phyloP scores from a whole-genome alignment of 2,113 vertebrate species.

The Junco hyemalis region DNA sequence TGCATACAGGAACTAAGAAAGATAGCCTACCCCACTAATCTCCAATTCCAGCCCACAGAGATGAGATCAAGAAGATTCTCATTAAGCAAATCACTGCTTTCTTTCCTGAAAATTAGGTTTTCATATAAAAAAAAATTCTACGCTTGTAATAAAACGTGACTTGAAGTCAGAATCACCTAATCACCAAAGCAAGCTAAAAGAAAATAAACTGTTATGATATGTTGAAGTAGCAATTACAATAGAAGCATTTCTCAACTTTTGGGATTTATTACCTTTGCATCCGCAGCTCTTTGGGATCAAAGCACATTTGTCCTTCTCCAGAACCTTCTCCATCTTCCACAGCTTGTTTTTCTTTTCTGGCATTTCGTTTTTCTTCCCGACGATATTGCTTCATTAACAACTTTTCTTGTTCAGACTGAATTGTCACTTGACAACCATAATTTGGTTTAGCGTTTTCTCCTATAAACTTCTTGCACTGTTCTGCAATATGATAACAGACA shows the following conservation, averaged over 20 bases:
- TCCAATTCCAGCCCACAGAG: slow-evolving; percentile 67
- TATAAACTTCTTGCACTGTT: slow-evolving; percentile 74
- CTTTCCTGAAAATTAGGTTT: slow-evolving; percentile 75
- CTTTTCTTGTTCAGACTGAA: slow-evolving; percentile 95
- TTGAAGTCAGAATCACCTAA: slow-evolving; percentile 52
- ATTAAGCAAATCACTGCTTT: slow-evolving; percentile 81
- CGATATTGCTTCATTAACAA: slow-evolving; percentile 91
- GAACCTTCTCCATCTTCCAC: slow-evolving; percentile 82
- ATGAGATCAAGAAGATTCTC: slow-evolving; percentile 76
- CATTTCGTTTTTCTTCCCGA: slow-evolving; percentile 90
- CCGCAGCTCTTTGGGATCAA: slow-evolving; percentile 91
- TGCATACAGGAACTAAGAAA: slow-evolving; percentile 37
- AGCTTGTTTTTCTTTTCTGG: slow-evolving; percentile 83
- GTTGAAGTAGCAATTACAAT: slow-evolving; percentile 48
- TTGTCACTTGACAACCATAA: slow-evolving; percentile 94
- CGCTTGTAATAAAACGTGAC: slow-evolving; percentile 41
- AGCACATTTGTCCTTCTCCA: slow-evolving; percentile 76
- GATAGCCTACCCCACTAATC: slow-evolving; percentile 71
- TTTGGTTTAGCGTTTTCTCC: slow-evolving; percentile 83
- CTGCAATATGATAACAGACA: slow-evolving; percentile 55
- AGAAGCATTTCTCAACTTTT: slow-evolving; percentile 37
- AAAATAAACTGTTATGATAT: slow-evolving; percentile 13
- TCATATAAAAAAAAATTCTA: slow-evolving; percentile 55
- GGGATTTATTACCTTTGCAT: slow-evolving; percentile 84
- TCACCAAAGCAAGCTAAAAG: slow-evolving; percentile 43